Conservation (phyloP, 2,113 vertebrate species). For the Lepus americanus region DNA sequence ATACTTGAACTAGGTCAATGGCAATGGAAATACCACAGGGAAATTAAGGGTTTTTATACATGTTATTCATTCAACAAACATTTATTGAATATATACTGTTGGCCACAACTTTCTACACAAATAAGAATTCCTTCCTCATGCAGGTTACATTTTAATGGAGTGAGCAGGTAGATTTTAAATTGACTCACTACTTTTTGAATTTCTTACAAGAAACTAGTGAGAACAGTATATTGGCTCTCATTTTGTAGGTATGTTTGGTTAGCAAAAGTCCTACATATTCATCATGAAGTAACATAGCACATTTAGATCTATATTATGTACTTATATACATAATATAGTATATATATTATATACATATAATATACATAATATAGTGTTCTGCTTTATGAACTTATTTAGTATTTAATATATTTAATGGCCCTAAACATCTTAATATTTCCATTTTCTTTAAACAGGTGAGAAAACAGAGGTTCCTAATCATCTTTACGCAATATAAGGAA, state of each 20-base stretch:
- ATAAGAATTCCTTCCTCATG: neutral
- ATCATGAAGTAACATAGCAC: neutral
- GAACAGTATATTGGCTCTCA: neutral
- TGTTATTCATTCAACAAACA: neutral
- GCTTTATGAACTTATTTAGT: slow-evolving; percentile 40
- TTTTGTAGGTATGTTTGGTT: slow-evolving; percentile 35
- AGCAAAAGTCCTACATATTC: neutral
- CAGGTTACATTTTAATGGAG: neutral
- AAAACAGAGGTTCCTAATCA: neutral
- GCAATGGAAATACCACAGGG: neutral
- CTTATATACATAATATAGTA: neutral
- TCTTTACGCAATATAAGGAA: neutral
- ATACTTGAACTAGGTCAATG: neutral
- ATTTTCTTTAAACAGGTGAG: slow-evolving; percentile 25
- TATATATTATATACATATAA: no score
- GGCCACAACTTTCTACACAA: neutral
- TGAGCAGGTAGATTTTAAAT: neutral
- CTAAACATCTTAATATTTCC: neutral
- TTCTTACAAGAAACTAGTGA: neutral
- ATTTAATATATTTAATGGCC: slow-evolving; percentile 38
- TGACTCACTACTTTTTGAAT: neutral
- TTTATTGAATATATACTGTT: neutral
- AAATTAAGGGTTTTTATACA: neutral
- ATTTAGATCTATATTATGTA: neutral
- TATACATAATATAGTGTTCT: neutral